phyloP scores from a whole-genome alignment of 2,888 invertebrate genomes.

The Liposcelis brunnea region DNA sequence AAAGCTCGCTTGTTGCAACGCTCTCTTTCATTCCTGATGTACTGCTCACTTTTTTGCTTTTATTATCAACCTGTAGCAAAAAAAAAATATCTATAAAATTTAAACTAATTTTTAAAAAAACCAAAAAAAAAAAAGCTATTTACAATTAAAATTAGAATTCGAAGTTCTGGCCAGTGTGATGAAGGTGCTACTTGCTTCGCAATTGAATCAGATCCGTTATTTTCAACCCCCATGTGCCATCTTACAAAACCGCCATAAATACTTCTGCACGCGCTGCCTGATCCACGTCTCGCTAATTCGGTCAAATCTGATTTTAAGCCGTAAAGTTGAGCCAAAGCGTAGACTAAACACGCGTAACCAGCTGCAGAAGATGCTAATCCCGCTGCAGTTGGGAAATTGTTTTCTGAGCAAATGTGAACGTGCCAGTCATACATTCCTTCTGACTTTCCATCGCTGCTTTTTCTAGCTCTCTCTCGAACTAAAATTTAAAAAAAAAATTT shows the following conservation, averaged over 20 bases:
- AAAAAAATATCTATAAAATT: conserved; percentile 9
- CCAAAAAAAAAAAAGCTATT: conserved; percentile 18
- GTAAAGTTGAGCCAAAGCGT: conserved; percentile 58
- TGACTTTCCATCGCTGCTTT: conserved; percentile 26
- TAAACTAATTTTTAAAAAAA: not conserved
- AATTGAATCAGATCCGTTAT: conserved; percentile 55
- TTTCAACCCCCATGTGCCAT: conserved; percentile 59
- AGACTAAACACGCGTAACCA: conserved; percentile 87
- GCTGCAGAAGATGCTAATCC: conserved; percentile 97
- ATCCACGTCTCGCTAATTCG: conserved; percentile 63
- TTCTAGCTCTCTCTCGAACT: conserved; percentile 33
- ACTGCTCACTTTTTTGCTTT: conserved; percentile 68
- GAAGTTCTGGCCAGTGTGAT: conserved; percentile 78
- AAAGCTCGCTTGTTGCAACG: conserved; percentile 62
- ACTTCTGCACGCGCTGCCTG: conserved; percentile 94
- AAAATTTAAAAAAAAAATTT: conserved; percentile 18
- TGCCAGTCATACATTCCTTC: conserved; percentile 43
- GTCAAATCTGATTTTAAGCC: conserved; percentile 56
- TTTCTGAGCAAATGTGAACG: conserved; percentile 68
- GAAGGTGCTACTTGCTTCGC: conserved; percentile 55
- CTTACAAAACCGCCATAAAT: conserved; percentile 86
- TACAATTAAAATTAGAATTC: conserved; percentile 76
- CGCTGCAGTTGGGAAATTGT: conserved; percentile 97
- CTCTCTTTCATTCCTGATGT: conserved; percentile 76
- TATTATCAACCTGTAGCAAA: conserved; percentile 49